These are phyloP conservation scores for Uropsilus gracilis DNA, from an alignment of 2,113 vertebrate species.

Conservation along the genomic window DNA sequence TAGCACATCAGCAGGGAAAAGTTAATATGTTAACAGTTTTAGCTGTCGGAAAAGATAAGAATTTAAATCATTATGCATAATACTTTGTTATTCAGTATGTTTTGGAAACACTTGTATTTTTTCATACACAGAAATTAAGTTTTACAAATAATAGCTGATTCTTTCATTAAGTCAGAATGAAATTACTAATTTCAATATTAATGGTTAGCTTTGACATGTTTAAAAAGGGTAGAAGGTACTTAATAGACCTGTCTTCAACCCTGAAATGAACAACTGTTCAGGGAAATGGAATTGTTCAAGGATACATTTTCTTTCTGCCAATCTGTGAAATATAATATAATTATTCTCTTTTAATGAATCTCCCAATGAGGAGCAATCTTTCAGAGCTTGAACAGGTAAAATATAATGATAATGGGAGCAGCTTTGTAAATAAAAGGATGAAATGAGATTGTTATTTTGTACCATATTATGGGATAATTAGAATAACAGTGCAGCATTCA, in stretches of 20 bases:
- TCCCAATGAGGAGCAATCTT: conserved; percentile 80
- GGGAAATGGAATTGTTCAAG: conserved; percentile 88
- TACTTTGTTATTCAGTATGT: conserved; percentile 77
- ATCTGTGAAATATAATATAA: conserved; percentile 86
- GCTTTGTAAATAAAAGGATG: conserved; percentile 86
- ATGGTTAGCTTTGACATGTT: conserved; percentile 77
- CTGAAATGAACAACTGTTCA: conserved; percentile 86
- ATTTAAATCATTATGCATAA: conserved; percentile 76
- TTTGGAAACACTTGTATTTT: conserved; percentile 65
- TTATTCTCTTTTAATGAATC: conserved; percentile 85
- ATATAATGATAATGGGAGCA: conserved; percentile 80
- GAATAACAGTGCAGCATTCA: conserved; percentile 60
- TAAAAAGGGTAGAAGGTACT: conserved; percentile 77
- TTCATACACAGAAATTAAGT: conserved; percentile 52
- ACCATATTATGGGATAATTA: conserved; percentile 76
- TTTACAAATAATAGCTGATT: conserved; percentile 59
- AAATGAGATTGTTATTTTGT: conserved; percentile 83
- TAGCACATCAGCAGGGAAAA: not conserved
- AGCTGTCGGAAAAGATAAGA: conserved; percentile 64
- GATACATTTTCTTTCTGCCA: conserved; percentile 87
- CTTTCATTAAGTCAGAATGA: conserved; percentile 60
- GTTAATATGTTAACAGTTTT: not conserved
- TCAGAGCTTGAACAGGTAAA: conserved; percentile 80
- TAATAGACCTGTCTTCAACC: conserved; percentile 86
- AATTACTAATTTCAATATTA: conserved; percentile 76